A percentile compares a stretch with the other conserved stretches of the same genome.
phyloP scores from a whole-genome alignment of 2,888 invertebrate species.

The Pachycephus smyrnensis region DNA sequence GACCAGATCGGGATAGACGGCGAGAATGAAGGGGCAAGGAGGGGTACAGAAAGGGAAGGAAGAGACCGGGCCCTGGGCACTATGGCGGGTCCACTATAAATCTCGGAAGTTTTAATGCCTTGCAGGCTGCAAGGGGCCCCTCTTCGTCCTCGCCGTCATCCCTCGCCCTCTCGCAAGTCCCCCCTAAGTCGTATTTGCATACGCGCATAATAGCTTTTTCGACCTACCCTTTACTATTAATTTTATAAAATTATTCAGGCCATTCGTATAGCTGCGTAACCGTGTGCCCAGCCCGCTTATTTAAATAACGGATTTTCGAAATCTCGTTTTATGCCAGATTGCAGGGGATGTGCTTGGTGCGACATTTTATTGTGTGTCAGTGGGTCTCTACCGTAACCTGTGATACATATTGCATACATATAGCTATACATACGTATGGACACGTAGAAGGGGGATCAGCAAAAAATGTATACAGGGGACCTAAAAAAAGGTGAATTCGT shows the following conservation, averaged over 20 bases:
- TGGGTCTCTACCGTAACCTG: not conserved
- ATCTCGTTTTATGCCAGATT: conserved; percentile 59
- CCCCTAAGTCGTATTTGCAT: conserved; percentile 57
- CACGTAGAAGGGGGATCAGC: not conserved
- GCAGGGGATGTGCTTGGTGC: conserved; percentile 20
- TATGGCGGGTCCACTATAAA: conserved; percentile 52
- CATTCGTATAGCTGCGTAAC: conserved; percentile 37
- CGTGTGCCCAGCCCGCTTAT: conserved; percentile 42
- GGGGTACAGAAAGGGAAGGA: not conserved
- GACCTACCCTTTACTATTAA: conserved; percentile 65
- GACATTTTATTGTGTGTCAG: not conserved
- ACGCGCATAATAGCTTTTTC: conserved; percentile 58
- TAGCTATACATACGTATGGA: not conserved
- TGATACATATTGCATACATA: not conserved
- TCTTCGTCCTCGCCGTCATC: conserved; percentile 22
- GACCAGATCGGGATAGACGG: not conserved
- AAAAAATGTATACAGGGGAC: not conserved
- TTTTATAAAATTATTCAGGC: conserved; percentile 66
- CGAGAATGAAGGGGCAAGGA: not conserved
- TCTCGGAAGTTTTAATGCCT: conserved; percentile 63
- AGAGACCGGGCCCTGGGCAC: conserved; percentile 27
- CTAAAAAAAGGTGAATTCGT: not conserved
- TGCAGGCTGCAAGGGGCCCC: conserved; percentile 53
- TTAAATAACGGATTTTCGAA: conserved; percentile 67
- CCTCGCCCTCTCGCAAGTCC: conserved; percentile 32